Conservation (phyloP, 2,888 invertebrate genomes). For the Eilema sororculum region DNA sequence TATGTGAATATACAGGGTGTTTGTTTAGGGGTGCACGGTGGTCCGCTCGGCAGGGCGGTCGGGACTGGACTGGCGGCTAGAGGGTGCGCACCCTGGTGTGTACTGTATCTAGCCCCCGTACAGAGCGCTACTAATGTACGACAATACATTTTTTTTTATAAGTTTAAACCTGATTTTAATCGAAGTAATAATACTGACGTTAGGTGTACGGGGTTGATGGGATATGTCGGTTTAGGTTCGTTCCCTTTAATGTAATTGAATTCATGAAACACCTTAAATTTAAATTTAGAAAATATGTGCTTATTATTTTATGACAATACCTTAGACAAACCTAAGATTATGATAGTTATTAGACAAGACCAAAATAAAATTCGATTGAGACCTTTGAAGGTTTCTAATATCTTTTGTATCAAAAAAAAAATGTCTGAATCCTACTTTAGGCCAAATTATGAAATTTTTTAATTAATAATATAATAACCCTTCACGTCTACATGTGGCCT, state of each 20-base stretch:
- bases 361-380: background rate
- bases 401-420: too few species aligned
- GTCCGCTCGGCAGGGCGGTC: conserved; percentile 79
- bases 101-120: conserved; percentile 69
- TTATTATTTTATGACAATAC: background rate
- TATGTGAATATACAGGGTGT: conserved; percentile 34
- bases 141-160: conserved; percentile 38
- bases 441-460: background rate
- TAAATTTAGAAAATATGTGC: background rate
- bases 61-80: conserved; percentile 74
- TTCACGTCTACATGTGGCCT: background rate
- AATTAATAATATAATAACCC: background rate
- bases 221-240: conserved; percentile 3
- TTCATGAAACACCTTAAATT: background rate
- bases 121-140: conserved; percentile 56
- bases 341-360: background rate
- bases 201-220: conserved; percentile 4
- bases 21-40: conserved; percentile 76
- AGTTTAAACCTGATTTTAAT: conserved; percentile 49
- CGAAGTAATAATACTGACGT: conserved; percentile 43
- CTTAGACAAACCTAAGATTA: too few species aligned
- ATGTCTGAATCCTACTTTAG: background rate
- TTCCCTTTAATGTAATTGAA: background rate
- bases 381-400: too few species aligned
- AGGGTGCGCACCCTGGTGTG: conserved; percentile 79